Percentiles rank a stretch among this genome's conserved stretches.
phyloP scores from a whole-genome alignment of 2,113 vertebrate species.

The Ploceus nigricollis region DNA sequence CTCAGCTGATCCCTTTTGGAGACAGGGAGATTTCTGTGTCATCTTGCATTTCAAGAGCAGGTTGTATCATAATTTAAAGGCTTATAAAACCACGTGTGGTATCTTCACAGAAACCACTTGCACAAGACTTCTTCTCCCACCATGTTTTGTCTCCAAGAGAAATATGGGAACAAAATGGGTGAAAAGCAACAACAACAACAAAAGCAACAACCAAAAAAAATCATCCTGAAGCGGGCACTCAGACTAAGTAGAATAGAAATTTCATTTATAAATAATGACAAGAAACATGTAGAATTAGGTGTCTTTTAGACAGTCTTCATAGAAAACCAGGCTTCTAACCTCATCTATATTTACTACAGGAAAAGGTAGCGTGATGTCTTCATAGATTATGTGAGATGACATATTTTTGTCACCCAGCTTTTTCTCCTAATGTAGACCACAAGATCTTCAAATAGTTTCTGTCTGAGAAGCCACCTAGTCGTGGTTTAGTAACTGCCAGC shows the following conservation, averaged over 20 bases:
- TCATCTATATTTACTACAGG: conserved; percentile 19
- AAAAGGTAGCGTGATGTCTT: background rate
- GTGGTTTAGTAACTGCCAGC: conserved; percentile 27
- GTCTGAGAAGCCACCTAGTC: conserved; percentile 4
- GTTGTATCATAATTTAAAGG: background rate
- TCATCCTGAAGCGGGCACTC: background rate
- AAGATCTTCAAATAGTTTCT: conserved; percentile 30
- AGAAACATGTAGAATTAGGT: background rate
- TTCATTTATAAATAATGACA: background rate
- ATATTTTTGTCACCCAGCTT: conserved; percentile 4
- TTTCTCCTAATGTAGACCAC: conserved; percentile 19
- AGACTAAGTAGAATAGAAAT: background rate
- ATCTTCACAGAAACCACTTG: background rate
- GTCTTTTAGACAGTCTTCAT: background rate
- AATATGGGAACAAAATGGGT: background rate
- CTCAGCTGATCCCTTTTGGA: background rate
- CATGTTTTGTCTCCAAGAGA: background rate
- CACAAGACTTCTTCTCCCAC: background rate
- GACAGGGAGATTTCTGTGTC: background rate
- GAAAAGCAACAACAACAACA: background rate
- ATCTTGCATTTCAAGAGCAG: background rate
- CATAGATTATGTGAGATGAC: background rate
- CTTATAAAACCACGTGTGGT: background rate
- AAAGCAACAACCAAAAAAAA: background rate
- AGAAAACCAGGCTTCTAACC: background rate